Evolutionary conservation across 2,113 vertebrate genomes (phyloP).

Genomic region (Notarius lentiginosus): DNA sequence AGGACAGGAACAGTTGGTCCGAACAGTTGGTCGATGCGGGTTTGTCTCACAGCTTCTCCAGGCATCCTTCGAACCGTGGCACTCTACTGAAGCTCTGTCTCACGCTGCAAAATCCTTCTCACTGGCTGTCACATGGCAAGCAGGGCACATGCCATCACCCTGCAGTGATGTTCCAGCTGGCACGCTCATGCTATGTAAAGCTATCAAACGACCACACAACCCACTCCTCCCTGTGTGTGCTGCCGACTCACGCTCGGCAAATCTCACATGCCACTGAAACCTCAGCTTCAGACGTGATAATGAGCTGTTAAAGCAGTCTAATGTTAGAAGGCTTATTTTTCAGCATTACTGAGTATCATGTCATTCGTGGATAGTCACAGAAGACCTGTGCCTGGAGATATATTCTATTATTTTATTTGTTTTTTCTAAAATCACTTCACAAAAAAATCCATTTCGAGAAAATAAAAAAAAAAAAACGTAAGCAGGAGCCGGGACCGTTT

Average conservation of each 20-base stretch:
- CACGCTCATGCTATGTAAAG: slow-evolving; percentile 53
- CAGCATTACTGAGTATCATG: background rate
- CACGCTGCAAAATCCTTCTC: slow-evolving; percentile 9
- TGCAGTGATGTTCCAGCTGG: slow-evolving; percentile 30
- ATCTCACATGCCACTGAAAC: slow-evolving; percentile 21
- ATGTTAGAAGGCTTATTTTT: slow-evolving; percentile 26
- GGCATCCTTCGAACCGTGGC: slow-evolving; percentile 14
- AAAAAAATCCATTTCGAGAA: background rate
- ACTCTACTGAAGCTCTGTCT: slow-evolving; percentile 27
- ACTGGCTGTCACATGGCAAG: slow-evolving; percentile 31
- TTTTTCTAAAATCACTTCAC: background rate
- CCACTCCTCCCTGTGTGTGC: slow-evolving; percentile 19
- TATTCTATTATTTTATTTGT: background rate
- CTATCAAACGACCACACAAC: slow-evolving; percentile 17
- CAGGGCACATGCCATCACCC: slow-evolving; percentile 24
- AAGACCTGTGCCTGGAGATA: background rate
- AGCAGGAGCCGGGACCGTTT: background rate
- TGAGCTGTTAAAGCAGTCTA: slow-evolving; percentile 24
- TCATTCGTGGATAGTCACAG: background rate
- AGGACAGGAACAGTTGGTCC: slow-evolving; percentile 37
- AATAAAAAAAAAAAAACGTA: background rate
- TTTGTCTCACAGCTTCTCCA: slow-evolving; percentile 37
- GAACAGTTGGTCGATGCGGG: slow-evolving; percentile 37
- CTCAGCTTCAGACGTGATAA: slow-evolving; percentile 16
- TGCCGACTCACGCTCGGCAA: slow-evolving; percentile 11